Base-by-base conservation (phyloP, 1,140 invertebrate species). In the Heliconius hermathena region DNA sequence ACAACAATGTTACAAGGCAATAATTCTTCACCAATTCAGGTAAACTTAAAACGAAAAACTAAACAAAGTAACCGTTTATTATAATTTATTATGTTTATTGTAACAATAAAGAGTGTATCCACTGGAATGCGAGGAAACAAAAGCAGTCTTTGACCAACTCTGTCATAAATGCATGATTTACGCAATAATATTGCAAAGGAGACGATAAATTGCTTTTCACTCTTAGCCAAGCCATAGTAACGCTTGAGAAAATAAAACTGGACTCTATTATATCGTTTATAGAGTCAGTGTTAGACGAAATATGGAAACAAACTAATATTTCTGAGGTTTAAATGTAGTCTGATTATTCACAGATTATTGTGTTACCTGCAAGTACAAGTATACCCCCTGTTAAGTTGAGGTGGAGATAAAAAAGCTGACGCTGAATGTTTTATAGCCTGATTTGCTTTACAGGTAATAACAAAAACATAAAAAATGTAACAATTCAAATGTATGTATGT, bases 121-220 rank as follows among this genome's bases (percentile, higher is more conserved):
- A 82, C 84, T 85, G 84, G 87, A 81, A 85, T 84, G 83, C 83
- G 80, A 79, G 86, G 88, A 93, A 88, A 93, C 91, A 93, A 93
- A 36, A 90, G 87, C 85, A 79, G 82, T 83, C 84, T 87, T 88
- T 87, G 87, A 86, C 85, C 88, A 85, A 84, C 84, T 80, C 78
- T 93, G 93, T 94, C 93, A 93, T 93, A 94, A 94, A 94, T 93
- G 85, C 83, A 92, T 94, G 93, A 94, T 94, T 94, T 94, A 94
- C 89, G 89, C 92, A 92, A 94, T 92, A 91, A 90, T 87, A 87
- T 90, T 87, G 88, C 88, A 92, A 93, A 91, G 89, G 90, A 88
- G 88, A 91, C 88, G 85, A 94, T 94, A 94, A 94, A 94, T 94
- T 94, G 93, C 85, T 85, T 88, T 92, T 89, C 91, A 91, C 88